These are phyloP conservation scores for Apteryx mantelli DNA, from an alignment of 2,113 vertebrate species.

Conservation along the genomic window DNA sequence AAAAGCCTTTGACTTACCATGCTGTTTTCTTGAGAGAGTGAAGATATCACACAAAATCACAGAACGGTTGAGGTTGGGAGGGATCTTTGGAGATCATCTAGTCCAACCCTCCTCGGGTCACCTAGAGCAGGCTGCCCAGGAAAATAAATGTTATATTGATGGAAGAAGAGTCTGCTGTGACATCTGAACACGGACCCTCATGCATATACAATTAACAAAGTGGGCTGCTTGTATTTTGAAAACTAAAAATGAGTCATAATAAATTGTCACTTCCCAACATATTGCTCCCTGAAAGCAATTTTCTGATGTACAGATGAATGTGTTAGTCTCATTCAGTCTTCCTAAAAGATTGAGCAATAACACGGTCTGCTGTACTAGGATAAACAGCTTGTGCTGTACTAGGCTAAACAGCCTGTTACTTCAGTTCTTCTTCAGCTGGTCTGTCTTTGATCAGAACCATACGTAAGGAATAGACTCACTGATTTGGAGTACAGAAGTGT, in stretches of 20 bases:
- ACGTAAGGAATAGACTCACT: fast-evolving
- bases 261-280: background rate
- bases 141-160: background rate
- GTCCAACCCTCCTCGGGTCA: background rate
- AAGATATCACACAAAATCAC: background rate
- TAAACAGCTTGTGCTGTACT: background rate
- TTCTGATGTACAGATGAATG: background rate
- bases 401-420: background rate
- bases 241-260: background rate
- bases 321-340: background rate
- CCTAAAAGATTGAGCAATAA: background rate
- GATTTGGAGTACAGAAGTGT: background rate
- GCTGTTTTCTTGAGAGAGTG: background rate
- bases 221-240: background rate
- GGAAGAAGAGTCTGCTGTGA: background rate
- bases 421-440: background rate
- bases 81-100: background rate
- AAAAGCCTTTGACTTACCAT: background rate
- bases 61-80: background rate
- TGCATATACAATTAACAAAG: background rate
- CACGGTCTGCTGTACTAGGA: background rate
- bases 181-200: background rate
- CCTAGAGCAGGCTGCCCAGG: background rate
- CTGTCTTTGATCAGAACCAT: background rate
- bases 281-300: background rate